A percentile compares a stretch with the other conserved stretches of the same genome.
These are phyloP conservation scores for Pterostichus niger DNA, from an alignment of 2,888 invertebrate genomes.

Conservation along the genomic window DNA sequence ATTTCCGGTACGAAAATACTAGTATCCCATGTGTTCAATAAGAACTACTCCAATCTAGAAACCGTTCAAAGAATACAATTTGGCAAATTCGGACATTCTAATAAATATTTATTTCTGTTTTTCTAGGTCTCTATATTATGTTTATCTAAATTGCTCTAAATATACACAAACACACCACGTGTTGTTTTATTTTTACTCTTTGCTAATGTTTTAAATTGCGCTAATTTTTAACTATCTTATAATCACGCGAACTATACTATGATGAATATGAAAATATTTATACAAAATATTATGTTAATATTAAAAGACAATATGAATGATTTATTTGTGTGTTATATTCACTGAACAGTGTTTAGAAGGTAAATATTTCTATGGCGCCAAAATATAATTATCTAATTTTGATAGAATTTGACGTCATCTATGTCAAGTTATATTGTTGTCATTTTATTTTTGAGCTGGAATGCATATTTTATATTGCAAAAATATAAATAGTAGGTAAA, in stretches of 20 bases:
- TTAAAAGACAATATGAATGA: neutral
- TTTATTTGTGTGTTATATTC: neutral
- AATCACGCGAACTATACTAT: no score
- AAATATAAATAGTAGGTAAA: no score
- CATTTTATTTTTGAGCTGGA: neutral
- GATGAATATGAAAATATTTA: no score
- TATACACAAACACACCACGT: neutral
- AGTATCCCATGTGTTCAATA: neutral
- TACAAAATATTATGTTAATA: neutral
- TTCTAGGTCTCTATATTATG: neutral
- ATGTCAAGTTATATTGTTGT: neutral
- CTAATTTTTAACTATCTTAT: no score
- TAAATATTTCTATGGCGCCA: neutral
- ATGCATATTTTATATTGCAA: no score
- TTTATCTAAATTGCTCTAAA: constrained; percentile 8
- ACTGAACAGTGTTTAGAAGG: neutral
- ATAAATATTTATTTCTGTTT: neutral
- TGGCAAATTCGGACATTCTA: no score
- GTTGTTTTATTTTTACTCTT: neutral
- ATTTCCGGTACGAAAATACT: neutral
- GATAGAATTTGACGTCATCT: neutral
- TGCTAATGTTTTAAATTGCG: neutral
- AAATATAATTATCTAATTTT: neutral
- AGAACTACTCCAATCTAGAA: no score
- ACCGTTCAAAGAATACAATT: no score